Evolutionary conservation across 2,888 invertebrate genomes (phyloP).

Genomic region (Drosophila silvestris): DNA sequence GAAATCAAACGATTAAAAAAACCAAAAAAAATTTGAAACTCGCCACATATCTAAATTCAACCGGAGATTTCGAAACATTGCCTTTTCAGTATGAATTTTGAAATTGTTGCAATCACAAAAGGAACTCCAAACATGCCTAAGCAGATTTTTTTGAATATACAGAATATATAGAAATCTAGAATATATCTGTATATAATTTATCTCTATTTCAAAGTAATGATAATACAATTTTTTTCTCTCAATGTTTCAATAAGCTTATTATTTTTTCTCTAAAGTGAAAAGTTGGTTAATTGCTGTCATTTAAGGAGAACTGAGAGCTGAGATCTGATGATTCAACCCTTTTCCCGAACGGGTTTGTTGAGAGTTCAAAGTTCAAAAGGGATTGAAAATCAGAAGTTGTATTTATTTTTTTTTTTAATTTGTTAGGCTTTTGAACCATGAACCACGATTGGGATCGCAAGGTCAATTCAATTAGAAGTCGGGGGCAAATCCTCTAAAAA

Average conservation of each 20-base stretch:
- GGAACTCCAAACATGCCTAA: neutral
- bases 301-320: neutral
- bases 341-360: neutral
- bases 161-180: neutral
- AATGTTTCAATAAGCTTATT: neutral
- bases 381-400: neutral
- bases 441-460: conserved; percentile 3
- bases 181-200: neutral
- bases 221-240: neutral
- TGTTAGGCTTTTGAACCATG: conserved; percentile 27
- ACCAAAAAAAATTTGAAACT: no score
- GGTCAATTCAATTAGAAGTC: conserved; percentile 33
- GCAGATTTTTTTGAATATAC: neutral
- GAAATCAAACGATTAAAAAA: no score
- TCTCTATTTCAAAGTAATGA: neutral
- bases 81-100: no score
- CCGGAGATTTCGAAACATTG: neutral
- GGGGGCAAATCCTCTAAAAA: conserved; percentile 1
- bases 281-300: conserved; percentile 11
- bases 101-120: neutral
- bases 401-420: neutral
- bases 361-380: conserved; percentile 43
- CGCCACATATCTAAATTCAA: neutral
- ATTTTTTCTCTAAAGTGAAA: neutral
- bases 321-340: conserved; percentile 28